Base-by-base conservation (phyloP, 2,113 vertebrate species). In the Ploceus nigricollis region DNA sequence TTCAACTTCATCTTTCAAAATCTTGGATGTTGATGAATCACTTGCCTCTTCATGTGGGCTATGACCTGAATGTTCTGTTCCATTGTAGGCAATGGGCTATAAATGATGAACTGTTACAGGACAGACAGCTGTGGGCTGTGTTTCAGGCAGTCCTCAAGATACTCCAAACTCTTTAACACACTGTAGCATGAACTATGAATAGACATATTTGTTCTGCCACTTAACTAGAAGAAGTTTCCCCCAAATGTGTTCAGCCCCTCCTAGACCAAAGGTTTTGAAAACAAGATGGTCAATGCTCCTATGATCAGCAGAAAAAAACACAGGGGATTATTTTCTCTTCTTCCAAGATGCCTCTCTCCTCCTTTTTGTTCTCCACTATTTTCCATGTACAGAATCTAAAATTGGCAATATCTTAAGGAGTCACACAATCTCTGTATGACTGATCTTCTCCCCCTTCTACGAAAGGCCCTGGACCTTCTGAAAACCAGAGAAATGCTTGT, bases 61-160 rank as follows among this genome's bases (percentile, higher is more conserved):
- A 1, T 82, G 66, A 76, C 66, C 60, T 82, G 87, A 94, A 89
- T 6, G 10, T 82, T 84, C 88, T 71, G 39, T 60, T 93, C 93
- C 75, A 39, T 16, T 89, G 82, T 44, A 80, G 65, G 69, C 47
- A 87, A 39, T 40, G 37, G 58, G 63, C 71, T 90, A 83, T 91
- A 87, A 91, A 92, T 86, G 82, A 89, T 77, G 86, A 82, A 70
- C 86, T 94, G 93, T 85, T 92, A 77, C 4, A 66, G 87, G 81
- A 87, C 44, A 93, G 88, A 50, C 50, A 75, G 70, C 54, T 28
- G 3, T 37, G 64, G 58, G 66, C 73, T 93, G 37, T 94, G 73
- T 94, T 94, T 94, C 57, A 76, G 91, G 54, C 77, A 82, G 80
- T 58, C 53, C 81, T 94, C 45, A 63, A 94, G 83, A 37, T 72